phyloP scores from a whole-genome alignment of 1,140 invertebrate genomes.

The Drosophila paulistorum region DNA sequence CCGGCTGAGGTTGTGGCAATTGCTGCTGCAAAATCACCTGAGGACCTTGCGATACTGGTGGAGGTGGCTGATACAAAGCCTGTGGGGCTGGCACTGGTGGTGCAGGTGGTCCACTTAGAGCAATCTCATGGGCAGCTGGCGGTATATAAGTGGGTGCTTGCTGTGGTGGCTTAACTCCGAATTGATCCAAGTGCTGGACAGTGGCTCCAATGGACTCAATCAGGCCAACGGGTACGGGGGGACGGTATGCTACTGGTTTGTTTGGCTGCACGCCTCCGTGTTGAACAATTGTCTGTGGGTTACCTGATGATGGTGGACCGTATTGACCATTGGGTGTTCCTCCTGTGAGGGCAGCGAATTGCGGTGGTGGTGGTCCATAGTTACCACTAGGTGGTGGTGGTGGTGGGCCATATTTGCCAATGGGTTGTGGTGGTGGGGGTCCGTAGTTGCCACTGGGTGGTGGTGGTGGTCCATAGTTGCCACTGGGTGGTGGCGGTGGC shows the following conservation, averaged over 20 bases:
- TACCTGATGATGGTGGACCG: constrained; percentile 81
- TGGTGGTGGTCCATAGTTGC: constrained; percentile 42
- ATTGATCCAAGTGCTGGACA: constrained; percentile 84
- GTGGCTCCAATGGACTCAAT: constrained; percentile 86
- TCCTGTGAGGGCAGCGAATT: constrained; percentile 73
- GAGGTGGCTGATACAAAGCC: constrained; percentile 49
- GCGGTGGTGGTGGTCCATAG: constrained; percentile 82
- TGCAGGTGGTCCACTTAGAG: constrained; percentile 53
- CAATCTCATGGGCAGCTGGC: constrained; percentile 85
- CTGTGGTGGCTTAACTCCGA: constrained; percentile 75
- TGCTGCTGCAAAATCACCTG: constrained; percentile 65
- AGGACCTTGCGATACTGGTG: constrained; percentile 21
- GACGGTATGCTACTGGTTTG: constrained; percentile 87
- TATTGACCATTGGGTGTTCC: constrained; percentile 54
- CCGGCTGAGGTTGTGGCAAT: constrained; percentile 61
- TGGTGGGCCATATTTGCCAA: constrained; percentile 75
- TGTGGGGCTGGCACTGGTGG: constrained; percentile 34
- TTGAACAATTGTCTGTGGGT: constrained; percentile 48
- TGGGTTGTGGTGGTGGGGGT: constrained; percentile 82
- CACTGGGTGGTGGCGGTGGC: constrained; percentile 67
- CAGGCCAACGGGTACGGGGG: constrained; percentile 87
- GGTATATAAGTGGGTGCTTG: constrained; percentile 86
- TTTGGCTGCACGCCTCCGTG: constrained; percentile 84
- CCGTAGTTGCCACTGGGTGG: constrained; percentile 74
- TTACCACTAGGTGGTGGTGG: constrained; percentile 72